Evolutionary conservation across 2,113 vertebrate species (phyloP).

Genomic region (Lontra canadensis): DNA sequence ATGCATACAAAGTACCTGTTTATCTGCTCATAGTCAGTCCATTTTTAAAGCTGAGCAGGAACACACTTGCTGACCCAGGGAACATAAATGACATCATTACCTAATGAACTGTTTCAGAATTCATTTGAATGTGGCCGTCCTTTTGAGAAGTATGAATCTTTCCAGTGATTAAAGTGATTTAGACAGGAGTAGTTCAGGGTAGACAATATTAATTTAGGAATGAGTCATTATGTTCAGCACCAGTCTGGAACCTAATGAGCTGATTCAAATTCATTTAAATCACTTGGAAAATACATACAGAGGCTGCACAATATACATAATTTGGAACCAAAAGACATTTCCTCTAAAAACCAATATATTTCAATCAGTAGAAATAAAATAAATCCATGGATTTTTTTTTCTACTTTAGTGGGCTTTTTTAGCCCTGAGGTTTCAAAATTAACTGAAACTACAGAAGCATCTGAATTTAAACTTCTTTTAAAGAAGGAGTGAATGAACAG

Average conservation of each 20-base stretch:
- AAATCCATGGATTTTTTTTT: not conserved
- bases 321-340: constrained; percentile 68
- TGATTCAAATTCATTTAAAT: constrained; percentile 87
- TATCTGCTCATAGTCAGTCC: constrained; percentile 58
- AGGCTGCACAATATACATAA: constrained; percentile 66
- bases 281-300: constrained; percentile 72
- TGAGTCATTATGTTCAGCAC: constrained; percentile 84
- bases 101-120: constrained; percentile 82
- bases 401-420: not conserved
- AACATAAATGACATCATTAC: constrained; percentile 78
- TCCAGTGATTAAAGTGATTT: constrained; percentile 82
- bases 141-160: constrained; percentile 78
- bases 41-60: constrained; percentile 66
- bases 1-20: constrained; percentile 62
- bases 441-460: not conserved
- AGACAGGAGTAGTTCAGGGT: constrained; percentile 80
- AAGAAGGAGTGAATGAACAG: constrained; percentile 32
- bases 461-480: constrained; percentile 31
- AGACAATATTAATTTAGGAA: constrained; percentile 86
- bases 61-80: constrained; percentile 78
- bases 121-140: constrained; percentile 79
- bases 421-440: constrained; percentile 13
- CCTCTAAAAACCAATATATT: constrained; percentile 70
- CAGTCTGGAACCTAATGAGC: constrained; percentile 84
- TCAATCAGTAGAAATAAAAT: constrained; percentile 67